Base-by-base conservation (phyloP, 2,113 vertebrate species). In the Nibea coibor region DNA sequence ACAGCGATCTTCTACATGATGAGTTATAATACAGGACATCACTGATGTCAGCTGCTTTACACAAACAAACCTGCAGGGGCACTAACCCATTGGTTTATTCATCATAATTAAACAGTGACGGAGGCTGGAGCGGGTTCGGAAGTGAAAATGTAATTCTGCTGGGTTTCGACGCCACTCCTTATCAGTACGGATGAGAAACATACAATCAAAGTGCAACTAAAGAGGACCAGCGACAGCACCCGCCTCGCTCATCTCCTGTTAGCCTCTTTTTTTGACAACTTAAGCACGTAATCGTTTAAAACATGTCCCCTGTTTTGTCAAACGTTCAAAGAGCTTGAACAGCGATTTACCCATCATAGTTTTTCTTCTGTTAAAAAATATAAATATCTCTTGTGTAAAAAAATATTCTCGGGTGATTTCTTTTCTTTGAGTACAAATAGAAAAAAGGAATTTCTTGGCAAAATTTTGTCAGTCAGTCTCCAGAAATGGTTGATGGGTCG, bases 11-110 rank as follows among this genome's bases (percentile, higher is more conserved):
- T 96, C 96, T 94, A 88, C 96, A 94, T 87, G 92, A 85, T 93
- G 94, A 87, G 71, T 91, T 95, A 96, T 95, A 95, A 94, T 96
- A 95, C 96, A 96, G 94, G 97, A 99, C 97, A 98, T 98, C 97
- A 98, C 96, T 98, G 97, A 98, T 97, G 97, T 96, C 97, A 97
- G 96, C 95, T 96, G 96, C 96, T 96, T 95, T 96, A 96, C 95
- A 97, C 94, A 97, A 82, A 97, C 96, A 96, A 97, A 97, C 96
- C 97, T 92, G 91, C 64, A 19, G 51, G 77, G 74, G 79, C 26
- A 19, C 22, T 3, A 19, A 47, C 80, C 92, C 95, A 84, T 87
- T 91, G 96, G 96, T 96, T 97, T 94, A 97, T 95, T 97, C 93
- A 94, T 72, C 75, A 72, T 17, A 78, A 76, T 79, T 73, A 59